Evolutionary conservation across 2,888 invertebrate genomes (phyloP), one percentile per base, ranked within the genome.

Genomic region (Eupithecia dodoneata): DNA sequence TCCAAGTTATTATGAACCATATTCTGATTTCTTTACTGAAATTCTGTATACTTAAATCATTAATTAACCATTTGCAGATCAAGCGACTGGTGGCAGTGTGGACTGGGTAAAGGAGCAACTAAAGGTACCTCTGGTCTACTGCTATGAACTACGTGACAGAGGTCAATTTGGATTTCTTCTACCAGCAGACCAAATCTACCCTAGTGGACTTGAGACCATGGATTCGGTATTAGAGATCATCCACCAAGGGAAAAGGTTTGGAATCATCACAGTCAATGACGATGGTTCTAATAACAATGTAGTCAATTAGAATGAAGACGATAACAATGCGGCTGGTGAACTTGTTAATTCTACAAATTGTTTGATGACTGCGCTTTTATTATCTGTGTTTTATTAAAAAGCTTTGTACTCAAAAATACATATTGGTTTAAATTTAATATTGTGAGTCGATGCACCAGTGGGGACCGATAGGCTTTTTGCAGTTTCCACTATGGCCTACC

Each of bases 151-250:
- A 2, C 91, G 97, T 0, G 97, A 97, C 83, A 92, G 85, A 2
- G 96, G 96, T 0, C 78, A 82, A 0, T 90, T 93, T 81, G 97
- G 97, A 0, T 97, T 97, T 88, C 76, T 96, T 0, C 90, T 97
- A 4, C 97, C 97, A 0, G 83, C 95, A 0, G 90, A 93, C 0
- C 94, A 96, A 85, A 97, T 97, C 76, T 89, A 95, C 49, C 95
- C 96, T 2, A 95, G 93, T 13, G 93, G 91, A 18, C 81, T 90
- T 74, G 96, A 96, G 87, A 94, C 95, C 1, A 89, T 96, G 85
- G 96, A 95, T 82, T 94, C 95, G 0, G 74, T 95, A 0, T 45
- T 94, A 0, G 92, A 92, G 4, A 83, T 95, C 2, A 87, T 94
- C 45, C 78, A 87, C 18, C 91, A 91, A 71, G 91, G 88, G 0